A percentile compares a stretch with the other conserved stretches of the same genome.
phyloP scores from a whole-genome alignment of 2,113 vertebrate genomes.

The Nerophis lumbriciformis region DNA sequence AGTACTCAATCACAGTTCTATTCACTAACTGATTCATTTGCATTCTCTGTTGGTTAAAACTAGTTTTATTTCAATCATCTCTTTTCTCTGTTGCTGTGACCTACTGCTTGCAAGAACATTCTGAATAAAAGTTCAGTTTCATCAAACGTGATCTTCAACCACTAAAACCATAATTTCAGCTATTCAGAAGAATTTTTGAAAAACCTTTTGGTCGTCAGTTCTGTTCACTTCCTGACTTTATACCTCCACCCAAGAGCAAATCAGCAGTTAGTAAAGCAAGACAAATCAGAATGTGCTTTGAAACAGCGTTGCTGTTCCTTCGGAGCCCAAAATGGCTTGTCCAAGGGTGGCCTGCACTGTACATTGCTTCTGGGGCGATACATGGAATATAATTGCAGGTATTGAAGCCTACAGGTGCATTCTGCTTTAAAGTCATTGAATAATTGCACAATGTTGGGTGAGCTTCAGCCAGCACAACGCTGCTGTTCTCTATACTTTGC shows the following conservation, averaged over 20 bases:
- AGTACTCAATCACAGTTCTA: too few relatives aligned
- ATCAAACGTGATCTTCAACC: slow-evolving; percentile 32
- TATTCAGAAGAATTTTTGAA: slow-evolving; percentile 26
- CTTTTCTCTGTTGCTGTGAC: too few relatives aligned
- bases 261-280: slow-evolving; percentile 50
- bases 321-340: slow-evolving; percentile 48
- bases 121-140: not conserved
- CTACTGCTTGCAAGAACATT: too few relatives aligned
- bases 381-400: slow-evolving; percentile 56
- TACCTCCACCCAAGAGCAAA: slow-evolving; percentile 49
- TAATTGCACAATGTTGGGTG: slow-evolving; percentile 49
- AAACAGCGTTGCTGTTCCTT: slow-evolving; percentile 20
- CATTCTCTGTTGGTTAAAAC: too few relatives aligned
- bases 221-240: slow-evolving; percentile 48
- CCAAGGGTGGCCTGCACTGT: slow-evolving; percentile 46
- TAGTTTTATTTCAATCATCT: too few relatives aligned
- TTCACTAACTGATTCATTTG: too few relatives aligned
- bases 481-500: slow-evolving; percentile 61
- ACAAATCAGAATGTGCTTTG: slow-evolving; percentile 47
- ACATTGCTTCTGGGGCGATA: slow-evolving; percentile 31
- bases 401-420: slow-evolving; percentile 43
- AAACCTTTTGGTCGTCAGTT: slow-evolving; percentile 35
- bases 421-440: slow-evolving; percentile 51
- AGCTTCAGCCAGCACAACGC: slow-evolving; percentile 56
- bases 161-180: slow-evolving; percentile 47